These are phyloP conservation scores for Omphaloscelis lunosa DNA, from an alignment of 2,888 invertebrate genomes.

Conservation along the genomic window DNA sequence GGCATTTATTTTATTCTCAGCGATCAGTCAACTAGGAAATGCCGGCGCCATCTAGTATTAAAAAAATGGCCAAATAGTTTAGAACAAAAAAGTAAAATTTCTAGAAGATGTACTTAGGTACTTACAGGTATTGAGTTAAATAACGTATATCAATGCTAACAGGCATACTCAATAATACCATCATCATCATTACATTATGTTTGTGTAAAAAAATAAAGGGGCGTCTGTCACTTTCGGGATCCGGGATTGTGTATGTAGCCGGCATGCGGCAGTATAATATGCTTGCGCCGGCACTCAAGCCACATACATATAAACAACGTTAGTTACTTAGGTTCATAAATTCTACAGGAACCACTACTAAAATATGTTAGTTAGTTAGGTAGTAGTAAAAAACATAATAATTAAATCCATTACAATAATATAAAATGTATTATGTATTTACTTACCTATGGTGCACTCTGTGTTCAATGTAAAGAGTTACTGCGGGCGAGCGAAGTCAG, in stretches of 20 bases:
- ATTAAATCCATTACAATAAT: not conserved
- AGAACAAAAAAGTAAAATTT: not conserved
- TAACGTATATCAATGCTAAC: too few relatives aligned
- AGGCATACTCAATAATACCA: too few relatives aligned
- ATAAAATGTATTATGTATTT: not conserved
- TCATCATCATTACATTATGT: too few relatives aligned
- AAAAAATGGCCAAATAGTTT: not conserved
- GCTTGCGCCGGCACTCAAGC: not conserved
- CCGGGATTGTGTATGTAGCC: not conserved
- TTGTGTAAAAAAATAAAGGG: not conserved
- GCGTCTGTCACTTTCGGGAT: constrained; percentile 7
- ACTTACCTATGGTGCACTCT: constrained; percentile 43
- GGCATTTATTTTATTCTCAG: not conserved
- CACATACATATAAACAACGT: not conserved
- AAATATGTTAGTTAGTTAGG: not conserved
- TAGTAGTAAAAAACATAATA: not conserved
- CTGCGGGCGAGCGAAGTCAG: constrained; percentile 26
- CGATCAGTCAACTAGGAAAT: not conserved
- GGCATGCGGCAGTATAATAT: too few relatives aligned
- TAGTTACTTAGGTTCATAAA: too few relatives aligned
- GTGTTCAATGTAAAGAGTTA: constrained; percentile 26
- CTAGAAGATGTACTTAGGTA: not conserved
- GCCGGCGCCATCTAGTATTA: not conserved
- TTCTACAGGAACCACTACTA: not conserved
- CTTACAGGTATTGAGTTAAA: too few relatives aligned